A percentile compares a stretch with the other conserved stretches of the same genome.
These are phyloP conservation scores for Leptocoma aspasia DNA, from an alignment of 2,113 vertebrate species.

Conservation along the genomic window DNA sequence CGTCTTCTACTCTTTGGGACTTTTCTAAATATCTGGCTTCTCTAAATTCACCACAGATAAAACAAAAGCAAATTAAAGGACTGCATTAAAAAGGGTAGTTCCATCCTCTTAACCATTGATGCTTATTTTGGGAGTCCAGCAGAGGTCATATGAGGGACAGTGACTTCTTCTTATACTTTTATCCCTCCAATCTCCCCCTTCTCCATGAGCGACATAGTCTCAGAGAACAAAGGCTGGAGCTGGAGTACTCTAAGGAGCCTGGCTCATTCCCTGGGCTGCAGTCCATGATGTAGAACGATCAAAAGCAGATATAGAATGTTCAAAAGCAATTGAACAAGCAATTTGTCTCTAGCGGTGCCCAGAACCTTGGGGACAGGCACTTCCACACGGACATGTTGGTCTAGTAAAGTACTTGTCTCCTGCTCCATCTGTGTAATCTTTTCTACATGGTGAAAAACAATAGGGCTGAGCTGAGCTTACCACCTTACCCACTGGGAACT, in stretches of 20 bases:
- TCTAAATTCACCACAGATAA: not conserved
- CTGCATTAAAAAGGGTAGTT: not conserved
- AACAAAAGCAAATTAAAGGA: not conserved
- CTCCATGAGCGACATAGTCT: not conserved
- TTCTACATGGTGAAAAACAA: not conserved
- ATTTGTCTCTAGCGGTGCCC: not conserved
- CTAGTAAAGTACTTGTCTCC: not conserved
- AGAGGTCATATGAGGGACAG: not conserved
- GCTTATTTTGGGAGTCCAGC: not conserved
- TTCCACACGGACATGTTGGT: fast-evolving
- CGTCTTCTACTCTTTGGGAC: not conserved
- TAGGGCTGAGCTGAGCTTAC: not conserved
- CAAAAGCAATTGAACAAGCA: not conserved
- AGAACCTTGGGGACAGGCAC: not conserved
- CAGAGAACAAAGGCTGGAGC: not conserved
- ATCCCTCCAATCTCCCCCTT: not conserved
- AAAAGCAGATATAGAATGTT: not conserved
- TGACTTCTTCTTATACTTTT: not conserved
- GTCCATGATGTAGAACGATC: not conserved
- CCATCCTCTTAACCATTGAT: not conserved
- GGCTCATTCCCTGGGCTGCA: not conserved
- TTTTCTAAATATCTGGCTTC: not conserved
- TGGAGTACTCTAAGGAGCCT: not conserved
- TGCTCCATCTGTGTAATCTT: not conserved
- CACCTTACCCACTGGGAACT: not conserved